phyloP scores from a whole-genome alignment of 2,888 invertebrate genomes.

The Graphium colonna region DNA sequence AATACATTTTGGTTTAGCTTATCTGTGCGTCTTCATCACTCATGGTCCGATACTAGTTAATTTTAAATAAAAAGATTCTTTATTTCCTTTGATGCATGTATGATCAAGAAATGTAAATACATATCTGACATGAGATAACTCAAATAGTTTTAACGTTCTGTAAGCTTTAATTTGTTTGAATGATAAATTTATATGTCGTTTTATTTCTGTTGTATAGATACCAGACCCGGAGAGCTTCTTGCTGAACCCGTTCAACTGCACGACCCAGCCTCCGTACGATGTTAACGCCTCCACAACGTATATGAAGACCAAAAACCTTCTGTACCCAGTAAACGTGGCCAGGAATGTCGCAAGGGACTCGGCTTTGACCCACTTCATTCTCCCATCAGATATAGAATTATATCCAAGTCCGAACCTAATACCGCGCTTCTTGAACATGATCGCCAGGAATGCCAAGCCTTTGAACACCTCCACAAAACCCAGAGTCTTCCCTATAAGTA shows the following conservation, averaged over 20 bases:
- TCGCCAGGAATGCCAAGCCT: conserved; percentile 85
- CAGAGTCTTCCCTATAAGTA: conserved; percentile 92
- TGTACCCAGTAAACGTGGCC: conserved; percentile 95
- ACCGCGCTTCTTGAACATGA: conserved; percentile 90
- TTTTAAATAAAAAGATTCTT: too few species aligned
- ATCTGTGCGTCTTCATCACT: too few species aligned
- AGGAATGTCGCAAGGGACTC: conserved; percentile 93
- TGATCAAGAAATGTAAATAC: too few species aligned
- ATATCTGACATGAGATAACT: too few species aligned
- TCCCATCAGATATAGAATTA: conserved; percentile 94
- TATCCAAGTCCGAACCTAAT: conserved; percentile 92
- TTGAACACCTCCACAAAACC: conserved; percentile 73
- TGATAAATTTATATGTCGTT: neutral
- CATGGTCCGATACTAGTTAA: too few species aligned
- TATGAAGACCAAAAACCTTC: conserved; percentile 88
- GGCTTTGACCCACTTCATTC: conserved; percentile 89
- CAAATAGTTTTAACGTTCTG: neutral
- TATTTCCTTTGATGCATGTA: too few species aligned
- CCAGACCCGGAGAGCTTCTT: conserved; percentile 83
- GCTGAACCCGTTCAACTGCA: conserved; percentile 84
- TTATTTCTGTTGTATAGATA: conserved; percentile 68
- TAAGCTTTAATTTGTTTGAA: neutral
- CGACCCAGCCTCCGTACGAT: conserved; percentile 84
- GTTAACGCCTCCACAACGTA: conserved; percentile 84
- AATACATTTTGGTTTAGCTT: too few species aligned